phyloP scores from a whole-genome alignment of 2,113 vertebrate species.

The Typhlomys cinereus region DNA sequence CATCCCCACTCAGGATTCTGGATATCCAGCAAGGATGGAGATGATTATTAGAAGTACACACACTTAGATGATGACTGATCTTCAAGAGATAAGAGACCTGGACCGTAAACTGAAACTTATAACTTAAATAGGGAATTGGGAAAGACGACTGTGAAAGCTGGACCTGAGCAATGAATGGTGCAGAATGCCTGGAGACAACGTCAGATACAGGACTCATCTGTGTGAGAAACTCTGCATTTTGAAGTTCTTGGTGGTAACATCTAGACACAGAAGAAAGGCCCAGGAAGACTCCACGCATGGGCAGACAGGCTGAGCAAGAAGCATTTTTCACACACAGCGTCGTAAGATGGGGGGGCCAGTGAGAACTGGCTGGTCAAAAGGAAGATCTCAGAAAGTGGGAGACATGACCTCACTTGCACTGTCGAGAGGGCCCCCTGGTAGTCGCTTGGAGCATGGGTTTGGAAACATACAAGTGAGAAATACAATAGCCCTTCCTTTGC shows the following conservation, averaged over 20 bases:
- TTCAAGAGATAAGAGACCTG: neutral
- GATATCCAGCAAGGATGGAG: neutral
- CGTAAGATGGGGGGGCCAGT: neutral
- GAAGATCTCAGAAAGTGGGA: neutral
- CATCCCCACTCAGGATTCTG: neutral
- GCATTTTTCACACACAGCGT: fast-evolving
- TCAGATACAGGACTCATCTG: neutral
- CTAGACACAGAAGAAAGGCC: neutral
- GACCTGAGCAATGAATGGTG: neutral
- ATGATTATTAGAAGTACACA: neutral
- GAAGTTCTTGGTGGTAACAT: neutral
- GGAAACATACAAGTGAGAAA: neutral
- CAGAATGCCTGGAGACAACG: neutral
- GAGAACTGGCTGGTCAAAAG: neutral
- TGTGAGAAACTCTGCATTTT: neutral
- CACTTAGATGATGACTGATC: neutral
- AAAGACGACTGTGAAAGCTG: neutral
- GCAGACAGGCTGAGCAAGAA: neutral
- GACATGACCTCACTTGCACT: neutral
- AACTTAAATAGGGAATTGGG: neutral
- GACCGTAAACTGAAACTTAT: neutral
- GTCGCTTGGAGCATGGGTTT: neutral
- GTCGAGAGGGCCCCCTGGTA: neutral
- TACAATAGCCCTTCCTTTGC: neutral
- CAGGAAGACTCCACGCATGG: too few relatives aligned